phyloP scores from a whole-genome alignment of 1,140 invertebrate species.

The Hestina assimilis region DNA sequence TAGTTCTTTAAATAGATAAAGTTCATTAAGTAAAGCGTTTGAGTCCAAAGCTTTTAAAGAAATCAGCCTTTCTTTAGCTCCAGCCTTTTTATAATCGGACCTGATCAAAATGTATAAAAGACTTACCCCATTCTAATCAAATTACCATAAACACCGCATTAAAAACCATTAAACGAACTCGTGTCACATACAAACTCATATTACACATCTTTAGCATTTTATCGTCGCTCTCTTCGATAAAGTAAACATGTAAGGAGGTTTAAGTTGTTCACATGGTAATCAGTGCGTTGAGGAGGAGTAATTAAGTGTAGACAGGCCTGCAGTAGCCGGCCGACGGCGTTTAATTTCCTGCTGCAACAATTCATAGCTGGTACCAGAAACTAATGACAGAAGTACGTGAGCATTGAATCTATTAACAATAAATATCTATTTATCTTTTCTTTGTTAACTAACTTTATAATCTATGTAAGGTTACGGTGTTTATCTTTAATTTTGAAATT shows the following conservation, averaged over 20 bases:
- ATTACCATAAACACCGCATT: background rate
- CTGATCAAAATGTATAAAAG: no score
- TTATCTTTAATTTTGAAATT: no score
- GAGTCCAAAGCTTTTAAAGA: no score
- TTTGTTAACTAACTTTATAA: background rate
- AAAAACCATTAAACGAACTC: background rate
- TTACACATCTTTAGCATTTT: background rate
- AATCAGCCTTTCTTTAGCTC: no score
- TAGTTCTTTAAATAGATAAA: no score
- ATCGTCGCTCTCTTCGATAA: slow-evolving; percentile 5
- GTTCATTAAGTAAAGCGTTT: no score
- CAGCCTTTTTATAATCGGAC: no score
- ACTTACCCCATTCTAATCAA: no score
- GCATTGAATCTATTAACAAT: slow-evolving; percentile 12
- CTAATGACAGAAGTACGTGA: slow-evolving; percentile 7
- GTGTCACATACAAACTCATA: background rate
- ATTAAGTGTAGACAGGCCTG: slow-evolving; percentile 41
- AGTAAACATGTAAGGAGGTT: slow-evolving; percentile 8
- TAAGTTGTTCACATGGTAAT: slow-evolving; percentile 16
- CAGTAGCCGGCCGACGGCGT: slow-evolving; percentile 35
- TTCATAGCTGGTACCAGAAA: slow-evolving; percentile 29
- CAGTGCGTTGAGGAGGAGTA: slow-evolving; percentile 25
- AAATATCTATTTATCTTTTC: slow-evolving; percentile 10
- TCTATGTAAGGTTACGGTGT: no score
- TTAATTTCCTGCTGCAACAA: slow-evolving; percentile 50